Evolutionary conservation across 2,113 vertebrate genomes (phyloP).

Genomic region (Piaya cayana): DNA sequence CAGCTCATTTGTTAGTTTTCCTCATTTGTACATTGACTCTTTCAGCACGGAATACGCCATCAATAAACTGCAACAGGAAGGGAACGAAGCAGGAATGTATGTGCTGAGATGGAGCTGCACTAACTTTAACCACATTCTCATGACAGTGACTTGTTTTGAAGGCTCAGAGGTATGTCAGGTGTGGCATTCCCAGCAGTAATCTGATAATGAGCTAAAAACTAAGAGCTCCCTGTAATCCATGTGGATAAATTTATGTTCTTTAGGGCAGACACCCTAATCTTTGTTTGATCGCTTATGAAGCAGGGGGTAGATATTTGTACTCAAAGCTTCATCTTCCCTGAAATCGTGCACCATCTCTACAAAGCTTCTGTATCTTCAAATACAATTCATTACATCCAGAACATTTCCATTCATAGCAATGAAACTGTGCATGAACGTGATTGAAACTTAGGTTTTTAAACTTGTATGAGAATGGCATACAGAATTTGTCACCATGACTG

Average conservation of each 20-base stretch:
- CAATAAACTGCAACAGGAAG: constrained; percentile 91
- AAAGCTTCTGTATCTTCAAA: not conserved
- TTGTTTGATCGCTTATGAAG: not conserved
- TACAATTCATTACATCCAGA: not conserved
- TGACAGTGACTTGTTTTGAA: constrained; percentile 92
- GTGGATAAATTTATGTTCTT: not conserved
- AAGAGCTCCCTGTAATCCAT: not conserved
- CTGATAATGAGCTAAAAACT: not conserved
- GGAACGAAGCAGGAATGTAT: constrained; percentile 90
- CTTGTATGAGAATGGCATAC: not conserved
- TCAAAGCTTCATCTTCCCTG: not conserved
- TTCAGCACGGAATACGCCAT: constrained; percentile 92
- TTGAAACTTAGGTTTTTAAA: not conserved
- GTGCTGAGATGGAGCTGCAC: constrained; percentile 96
- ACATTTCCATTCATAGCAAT: not conserved
- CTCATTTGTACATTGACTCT: not conserved
- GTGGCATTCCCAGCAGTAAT: not conserved
- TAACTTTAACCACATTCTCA: constrained; percentile 92
- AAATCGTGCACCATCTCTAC: not conserved
- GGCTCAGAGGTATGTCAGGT: constrained; percentile 69
- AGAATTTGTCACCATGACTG: not conserved
- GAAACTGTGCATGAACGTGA: not conserved
- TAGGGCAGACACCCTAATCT: not conserved
- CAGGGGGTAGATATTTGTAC: not conserved
- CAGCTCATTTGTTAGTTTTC: not conserved